Evolutionary conservation across 2,113 vertebrate genomes (phyloP).

Genomic region (Gasterosteus nipponicus): DNA sequence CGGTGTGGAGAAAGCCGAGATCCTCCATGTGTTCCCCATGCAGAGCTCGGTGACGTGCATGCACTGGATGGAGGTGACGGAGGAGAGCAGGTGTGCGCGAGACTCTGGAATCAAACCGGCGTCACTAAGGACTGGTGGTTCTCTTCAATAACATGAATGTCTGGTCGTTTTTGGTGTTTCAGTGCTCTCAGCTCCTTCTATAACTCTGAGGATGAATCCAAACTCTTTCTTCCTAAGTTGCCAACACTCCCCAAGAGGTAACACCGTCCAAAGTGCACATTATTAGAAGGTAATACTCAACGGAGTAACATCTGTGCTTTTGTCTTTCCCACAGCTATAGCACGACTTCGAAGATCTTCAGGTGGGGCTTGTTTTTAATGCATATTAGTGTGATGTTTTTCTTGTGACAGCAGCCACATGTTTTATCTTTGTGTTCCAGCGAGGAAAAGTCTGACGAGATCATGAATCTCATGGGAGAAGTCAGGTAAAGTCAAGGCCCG

Average conservation of each 20-base stretch:
- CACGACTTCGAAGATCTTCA: conserved; percentile 96
- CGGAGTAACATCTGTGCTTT: conserved; percentile 8
- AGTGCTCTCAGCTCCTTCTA: conserved; percentile 90
- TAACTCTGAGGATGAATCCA: conserved; percentile 93
- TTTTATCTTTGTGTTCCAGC: conserved; percentile 79
- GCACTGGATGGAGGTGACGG: conserved; percentile 98
- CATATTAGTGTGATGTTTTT: background rate
- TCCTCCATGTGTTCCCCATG: conserved; percentile 91
- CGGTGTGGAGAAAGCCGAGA: conserved; percentile 97
- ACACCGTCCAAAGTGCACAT: background rate
- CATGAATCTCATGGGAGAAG: conserved; percentile 95
- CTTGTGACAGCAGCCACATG: background rate
- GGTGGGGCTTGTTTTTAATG: conserved; percentile 78
- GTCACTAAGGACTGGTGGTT: background rate
- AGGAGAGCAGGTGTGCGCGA: conserved; percentile 87
- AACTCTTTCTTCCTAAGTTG: conserved; percentile 92
- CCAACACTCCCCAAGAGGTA: conserved; percentile 96
- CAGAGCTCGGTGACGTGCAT: conserved; percentile 89
- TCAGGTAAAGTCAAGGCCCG: conserved; percentile 84
- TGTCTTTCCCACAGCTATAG: conserved; percentile 85
- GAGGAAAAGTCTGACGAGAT: conserved; percentile 99
- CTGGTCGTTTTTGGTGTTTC: conserved; percentile 45
- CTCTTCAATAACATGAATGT: background rate
- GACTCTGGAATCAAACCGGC: background rate
- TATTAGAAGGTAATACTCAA: background rate